Percentiles rank a stretch among this genome's conserved stretches.
Conservation (phyloP, 2,888 invertebrate species). For the Neoscelio sp. region DNA sequence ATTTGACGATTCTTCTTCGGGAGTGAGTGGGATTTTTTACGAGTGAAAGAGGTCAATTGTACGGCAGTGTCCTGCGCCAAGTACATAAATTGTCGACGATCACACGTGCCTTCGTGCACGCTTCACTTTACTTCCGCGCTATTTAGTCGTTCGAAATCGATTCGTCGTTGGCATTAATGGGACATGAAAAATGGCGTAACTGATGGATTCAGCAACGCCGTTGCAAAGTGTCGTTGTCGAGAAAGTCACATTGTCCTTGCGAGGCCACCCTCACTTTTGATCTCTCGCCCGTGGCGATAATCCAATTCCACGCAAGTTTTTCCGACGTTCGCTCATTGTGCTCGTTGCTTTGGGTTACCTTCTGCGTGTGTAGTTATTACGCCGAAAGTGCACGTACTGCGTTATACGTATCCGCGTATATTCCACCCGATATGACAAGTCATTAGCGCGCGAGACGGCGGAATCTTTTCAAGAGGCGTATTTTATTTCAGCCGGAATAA, state of each 20-base stretch:
- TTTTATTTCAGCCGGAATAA: conserved; percentile 39
- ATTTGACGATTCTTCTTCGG: no score
- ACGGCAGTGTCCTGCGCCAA: conserved; percentile 2
- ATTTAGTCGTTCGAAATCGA: conserved; percentile 49
- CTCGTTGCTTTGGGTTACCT: conserved; percentile 45
- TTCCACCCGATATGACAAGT: conserved; percentile 49
- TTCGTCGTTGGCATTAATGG: conserved; percentile 44
- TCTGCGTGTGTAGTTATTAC: conserved; percentile 53
- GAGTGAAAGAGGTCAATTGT: conserved; percentile 9
- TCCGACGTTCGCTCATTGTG: conserved; percentile 67
- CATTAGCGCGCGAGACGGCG: conserved; percentile 47
- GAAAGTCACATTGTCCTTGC: conserved; percentile 56
- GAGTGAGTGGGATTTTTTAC: no score
- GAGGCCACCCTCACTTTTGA: conserved; percentile 59
- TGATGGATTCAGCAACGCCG: conserved; percentile 48
- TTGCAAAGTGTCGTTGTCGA: conserved; percentile 48
- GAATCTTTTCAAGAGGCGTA: conserved; percentile 46
- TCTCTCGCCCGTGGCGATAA: conserved; percentile 67
- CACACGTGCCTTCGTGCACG: conserved; percentile 15
- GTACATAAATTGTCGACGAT: conserved; percentile 44
- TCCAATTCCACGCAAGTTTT: conserved; percentile 69
- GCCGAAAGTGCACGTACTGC: conserved; percentile 42
- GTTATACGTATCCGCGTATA: conserved; percentile 21
- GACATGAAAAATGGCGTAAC: conserved; percentile 37
- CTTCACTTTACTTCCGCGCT: conserved; percentile 51